A percentile compares a stretch with the other conserved stretches of the same genome.
Evolutionary conservation across 2,888 invertebrate genomes (phyloP).

Genomic region (Pelosia muscerda): DNA sequence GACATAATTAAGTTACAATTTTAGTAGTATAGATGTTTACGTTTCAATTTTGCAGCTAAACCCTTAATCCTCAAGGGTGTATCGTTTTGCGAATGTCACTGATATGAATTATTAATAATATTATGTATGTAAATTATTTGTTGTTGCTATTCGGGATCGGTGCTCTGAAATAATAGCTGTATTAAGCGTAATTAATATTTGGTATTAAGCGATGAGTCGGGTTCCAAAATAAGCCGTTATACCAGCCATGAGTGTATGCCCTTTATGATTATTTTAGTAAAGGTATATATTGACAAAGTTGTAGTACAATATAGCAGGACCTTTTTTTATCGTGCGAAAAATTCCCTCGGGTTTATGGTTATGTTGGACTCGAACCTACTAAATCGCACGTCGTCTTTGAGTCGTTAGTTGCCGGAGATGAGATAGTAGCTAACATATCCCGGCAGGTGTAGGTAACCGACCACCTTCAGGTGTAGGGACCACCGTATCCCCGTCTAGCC

Average conservation of each 20-base stretch:
- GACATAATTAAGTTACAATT: neutral
- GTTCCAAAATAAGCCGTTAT: neutral
- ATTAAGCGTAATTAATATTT: slow-evolving; percentile 44
- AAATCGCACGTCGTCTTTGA: no score
- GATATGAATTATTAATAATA: slow-evolving; percentile 55
- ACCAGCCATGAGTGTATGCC: neutral
- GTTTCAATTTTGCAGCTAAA: slow-evolving; percentile 52
- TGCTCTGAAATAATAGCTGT: slow-evolving; percentile 25
- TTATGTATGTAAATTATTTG: slow-evolving; percentile 52
- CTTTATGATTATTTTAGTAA: neutral
- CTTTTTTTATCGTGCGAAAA: no score
- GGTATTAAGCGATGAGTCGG: slow-evolving; percentile 31
- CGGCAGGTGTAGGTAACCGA: no score
- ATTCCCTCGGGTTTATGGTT: no score
- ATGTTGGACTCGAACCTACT: no score
- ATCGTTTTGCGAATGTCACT: slow-evolving; percentile 37
- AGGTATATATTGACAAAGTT: neutral
- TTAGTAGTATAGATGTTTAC: slow-evolving; percentile 34
- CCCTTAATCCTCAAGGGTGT: slow-evolving; percentile 49
- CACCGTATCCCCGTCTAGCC: no score
- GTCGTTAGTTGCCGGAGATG: no score
- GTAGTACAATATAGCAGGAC: no score
- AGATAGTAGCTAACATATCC: no score
- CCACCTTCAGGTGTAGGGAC: no score
- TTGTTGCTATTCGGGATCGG: slow-evolving; percentile 32